Percentiles rank a stretch among this genome's conserved stretches.
Conservation (phyloP, 2,888 invertebrate genomes). For the Plebejus anna region DNA sequence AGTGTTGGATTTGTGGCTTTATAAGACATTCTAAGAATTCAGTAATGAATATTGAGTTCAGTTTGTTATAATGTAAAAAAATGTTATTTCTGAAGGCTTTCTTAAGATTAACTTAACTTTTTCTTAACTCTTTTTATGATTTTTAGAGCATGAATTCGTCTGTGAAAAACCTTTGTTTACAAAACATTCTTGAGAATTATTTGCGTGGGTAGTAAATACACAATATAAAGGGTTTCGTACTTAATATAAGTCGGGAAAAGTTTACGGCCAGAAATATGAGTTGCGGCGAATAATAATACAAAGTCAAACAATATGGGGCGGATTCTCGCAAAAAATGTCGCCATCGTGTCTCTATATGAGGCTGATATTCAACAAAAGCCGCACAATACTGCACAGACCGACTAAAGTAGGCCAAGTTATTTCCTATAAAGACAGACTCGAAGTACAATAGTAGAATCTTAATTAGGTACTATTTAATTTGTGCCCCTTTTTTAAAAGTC, state of each 20-base stretch:
- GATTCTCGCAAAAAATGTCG: constrained; percentile 11
- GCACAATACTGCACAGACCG: constrained; percentile 3
- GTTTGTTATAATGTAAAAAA: no score
- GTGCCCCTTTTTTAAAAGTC: no score
- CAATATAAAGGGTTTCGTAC: constrained; percentile 1
- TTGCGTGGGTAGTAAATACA: not conserved
- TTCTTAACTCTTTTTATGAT: no score
- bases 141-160: not conserved
- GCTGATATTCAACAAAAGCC: constrained; percentile 17
- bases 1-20: no score
- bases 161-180: not conserved
- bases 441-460: constrained; percentile 2
- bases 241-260: constrained; percentile 11
- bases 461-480: not conserved
- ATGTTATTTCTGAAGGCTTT: no score
- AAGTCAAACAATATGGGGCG: constrained; percentile 16
- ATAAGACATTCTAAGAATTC: no score
- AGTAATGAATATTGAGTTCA: no score
- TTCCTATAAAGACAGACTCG: not conserved
- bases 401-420: constrained; percentile 22
- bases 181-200: not conserved
- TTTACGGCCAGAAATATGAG: constrained; percentile 12
- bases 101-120: no score
- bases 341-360: constrained; percentile 16
- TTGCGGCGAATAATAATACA: not conserved